phyloP scores from a whole-genome alignment of 1,140 invertebrate genomes.

The Riptortus pedestris region DNA sequence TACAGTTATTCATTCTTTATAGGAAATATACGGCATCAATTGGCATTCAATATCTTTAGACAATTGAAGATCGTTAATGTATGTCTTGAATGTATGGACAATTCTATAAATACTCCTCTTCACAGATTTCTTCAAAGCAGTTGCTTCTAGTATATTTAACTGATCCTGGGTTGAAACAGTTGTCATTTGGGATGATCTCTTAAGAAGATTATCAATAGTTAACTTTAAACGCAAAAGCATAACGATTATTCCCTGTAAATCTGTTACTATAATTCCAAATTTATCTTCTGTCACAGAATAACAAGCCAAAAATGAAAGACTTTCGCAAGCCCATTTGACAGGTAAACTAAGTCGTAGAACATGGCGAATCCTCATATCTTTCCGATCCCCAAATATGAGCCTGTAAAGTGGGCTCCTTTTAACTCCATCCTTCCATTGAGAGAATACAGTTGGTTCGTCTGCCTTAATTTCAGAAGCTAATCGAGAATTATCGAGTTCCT shows the following conservation, averaged over 20 bases:
- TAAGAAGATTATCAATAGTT: conserved; percentile 57
- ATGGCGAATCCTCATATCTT: conserved; percentile 21
- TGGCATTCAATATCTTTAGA: conserved; percentile 28
- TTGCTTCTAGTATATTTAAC: conserved; percentile 48
- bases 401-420: conserved; percentile 12
- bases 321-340: conserved; percentile 49
- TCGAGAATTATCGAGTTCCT: neutral
- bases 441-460: too few species aligned
- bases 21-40: conserved; percentile 13
- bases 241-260: conserved; percentile 55
- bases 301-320: conserved; percentile 52
- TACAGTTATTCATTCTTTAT: conserved; percentile 4
- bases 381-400: conserved; percentile 23
- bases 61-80: conserved; percentile 53
- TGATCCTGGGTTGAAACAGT: conserved; percentile 40
- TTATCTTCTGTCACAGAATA: conserved; percentile 61
- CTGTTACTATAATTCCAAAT: conserved; percentile 69
- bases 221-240: conserved; percentile 53
- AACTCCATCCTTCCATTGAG: neutral
- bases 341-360: neutral
- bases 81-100: conserved; percentile 52
- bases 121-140: conserved; percentile 40
- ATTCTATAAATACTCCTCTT: conserved; percentile 66
- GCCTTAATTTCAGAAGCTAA: neutral
- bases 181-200: conserved; percentile 47